Evolutionary conservation across 2,888 invertebrate genomes (phyloP).

Genomic region (Pimpla rufipes): DNA sequence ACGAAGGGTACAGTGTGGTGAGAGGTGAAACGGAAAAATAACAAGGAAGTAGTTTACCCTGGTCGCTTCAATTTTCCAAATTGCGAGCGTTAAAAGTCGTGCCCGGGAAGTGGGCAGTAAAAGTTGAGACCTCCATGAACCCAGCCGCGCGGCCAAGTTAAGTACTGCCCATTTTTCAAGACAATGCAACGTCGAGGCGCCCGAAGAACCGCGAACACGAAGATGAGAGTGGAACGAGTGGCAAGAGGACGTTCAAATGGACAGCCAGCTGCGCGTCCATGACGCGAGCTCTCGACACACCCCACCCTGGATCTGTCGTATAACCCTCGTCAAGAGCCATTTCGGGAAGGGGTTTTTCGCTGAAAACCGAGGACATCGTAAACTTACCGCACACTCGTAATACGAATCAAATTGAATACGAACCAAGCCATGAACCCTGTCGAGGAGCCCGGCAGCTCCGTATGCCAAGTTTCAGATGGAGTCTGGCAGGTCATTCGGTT

Average conservation of each 20-base stretch:
- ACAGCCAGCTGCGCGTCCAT: slow-evolving; percentile 12
- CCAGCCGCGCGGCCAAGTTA: slow-evolving; percentile 59
- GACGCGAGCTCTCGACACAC: slow-evolving; percentile 22
- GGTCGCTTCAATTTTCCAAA: slow-evolving; percentile 78
- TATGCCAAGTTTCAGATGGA: not conserved
- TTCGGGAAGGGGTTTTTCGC: slow-evolving; percentile 57
- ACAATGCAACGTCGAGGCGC: slow-evolving; percentile 55
- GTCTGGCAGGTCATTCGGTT: slow-evolving; percentile 3
- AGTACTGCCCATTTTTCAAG: slow-evolving; percentile 69
- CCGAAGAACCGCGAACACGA: slow-evolving; percentile 31
- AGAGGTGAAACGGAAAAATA: slow-evolving; percentile 71
- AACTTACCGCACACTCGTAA: slow-evolving; percentile 59
- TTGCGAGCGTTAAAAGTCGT: slow-evolving; percentile 71
- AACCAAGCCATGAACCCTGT: not conserved
- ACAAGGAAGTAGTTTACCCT: slow-evolving; percentile 76
- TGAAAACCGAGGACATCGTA: slow-evolving; percentile 72
- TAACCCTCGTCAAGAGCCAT: slow-evolving; percentile 74
- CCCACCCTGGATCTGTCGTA: slow-evolving; percentile 63
- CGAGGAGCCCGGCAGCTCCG: not conserved
- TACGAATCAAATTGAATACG: slow-evolving; percentile 37
- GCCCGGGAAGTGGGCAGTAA: slow-evolving; percentile 71
- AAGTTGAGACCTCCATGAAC: slow-evolving; percentile 67
- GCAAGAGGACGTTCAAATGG: slow-evolving; percentile 5
- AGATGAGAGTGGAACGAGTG: slow-evolving; percentile 49
- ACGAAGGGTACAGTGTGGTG: slow-evolving; percentile 31